Conservation (phyloP, 2,888 invertebrate genomes). For the Chamaedrilus cognettii region DNA sequence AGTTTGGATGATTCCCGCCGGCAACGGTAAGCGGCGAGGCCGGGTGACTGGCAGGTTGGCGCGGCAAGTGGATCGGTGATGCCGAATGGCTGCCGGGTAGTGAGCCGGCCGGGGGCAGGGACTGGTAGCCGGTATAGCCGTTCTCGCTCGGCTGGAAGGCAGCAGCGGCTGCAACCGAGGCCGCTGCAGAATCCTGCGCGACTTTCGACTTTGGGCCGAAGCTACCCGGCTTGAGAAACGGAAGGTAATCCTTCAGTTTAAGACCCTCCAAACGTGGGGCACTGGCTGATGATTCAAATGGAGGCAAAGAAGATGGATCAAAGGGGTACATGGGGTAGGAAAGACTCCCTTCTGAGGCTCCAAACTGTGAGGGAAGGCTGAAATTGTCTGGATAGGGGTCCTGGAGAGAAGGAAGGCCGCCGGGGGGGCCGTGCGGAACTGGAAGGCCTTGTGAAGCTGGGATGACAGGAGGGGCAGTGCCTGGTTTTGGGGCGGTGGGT, state of each 20-base stretch:
- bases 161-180: not conserved
- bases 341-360: no score
- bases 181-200: not conserved
- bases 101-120: conserved; percentile 25
- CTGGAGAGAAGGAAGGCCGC: no score
- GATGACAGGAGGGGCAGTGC: no score
- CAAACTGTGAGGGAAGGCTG: no score
- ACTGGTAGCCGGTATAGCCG: not conserved
- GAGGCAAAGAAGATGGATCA: no score
- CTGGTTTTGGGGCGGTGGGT: no score
- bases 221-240: conserved; percentile 68
- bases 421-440: no score
- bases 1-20: conserved; percentile 2
- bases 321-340: no score
- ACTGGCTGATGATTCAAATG: no score
- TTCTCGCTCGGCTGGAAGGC: not conserved
- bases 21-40: conserved; percentile 39
- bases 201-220: conserved; percentile 43
- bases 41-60: conserved; percentile 42
- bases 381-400: no score
- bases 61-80: conserved; percentile 26
- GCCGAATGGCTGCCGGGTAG: conserved; percentile 32
- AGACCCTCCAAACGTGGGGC: conserved; percentile 59
- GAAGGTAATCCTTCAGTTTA: conserved; percentile 86
- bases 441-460: no score